A percentile compares a stretch with the other conserved stretches of the same genome.
phyloP scores from a whole-genome alignment of 2,888 invertebrate genomes.

The Eupeodes luniger region DNA sequence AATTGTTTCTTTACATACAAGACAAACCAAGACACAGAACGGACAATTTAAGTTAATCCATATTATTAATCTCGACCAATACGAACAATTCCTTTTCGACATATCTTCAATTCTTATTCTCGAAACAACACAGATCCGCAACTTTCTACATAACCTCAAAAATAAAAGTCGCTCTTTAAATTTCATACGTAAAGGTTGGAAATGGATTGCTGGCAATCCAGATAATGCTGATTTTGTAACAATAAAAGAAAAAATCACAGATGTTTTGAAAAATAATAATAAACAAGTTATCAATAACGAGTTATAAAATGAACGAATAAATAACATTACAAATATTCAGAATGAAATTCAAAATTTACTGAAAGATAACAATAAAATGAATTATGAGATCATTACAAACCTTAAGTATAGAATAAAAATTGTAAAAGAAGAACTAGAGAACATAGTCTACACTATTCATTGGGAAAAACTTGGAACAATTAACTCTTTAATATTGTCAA shows the following conservation, averaged over 20 bases:
- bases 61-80: not conserved
- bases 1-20: not conserved
- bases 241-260: constrained; percentile 20
- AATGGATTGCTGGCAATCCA: too few relatives aligned
- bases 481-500: too few relatives aligned
- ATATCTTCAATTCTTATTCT: not conserved
- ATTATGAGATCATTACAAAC: constrained; percentile 15
- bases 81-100: not conserved
- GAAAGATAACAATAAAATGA: constrained; percentile 15
- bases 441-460: too few relatives aligned
- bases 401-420: not conserved
- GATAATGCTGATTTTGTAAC: too few relatives aligned
- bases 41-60: not conserved
- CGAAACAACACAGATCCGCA: constrained; percentile 5
- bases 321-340: constrained; percentile 14
- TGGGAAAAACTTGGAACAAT: too few relatives aligned
- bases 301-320: too few relatives aligned
- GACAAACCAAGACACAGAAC: too few relatives aligned
- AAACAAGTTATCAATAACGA: too few relatives aligned
- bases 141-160: not conserved
- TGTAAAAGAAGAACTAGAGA: not conserved
- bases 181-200: not conserved
- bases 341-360: constrained; percentile 6
- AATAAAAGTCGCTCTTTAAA: constrained; percentile 24
- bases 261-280: not conserved